Evolutionary conservation across 1,140 invertebrate genomes (phyloP).

Genomic region (Calliphora vicina): DNA sequence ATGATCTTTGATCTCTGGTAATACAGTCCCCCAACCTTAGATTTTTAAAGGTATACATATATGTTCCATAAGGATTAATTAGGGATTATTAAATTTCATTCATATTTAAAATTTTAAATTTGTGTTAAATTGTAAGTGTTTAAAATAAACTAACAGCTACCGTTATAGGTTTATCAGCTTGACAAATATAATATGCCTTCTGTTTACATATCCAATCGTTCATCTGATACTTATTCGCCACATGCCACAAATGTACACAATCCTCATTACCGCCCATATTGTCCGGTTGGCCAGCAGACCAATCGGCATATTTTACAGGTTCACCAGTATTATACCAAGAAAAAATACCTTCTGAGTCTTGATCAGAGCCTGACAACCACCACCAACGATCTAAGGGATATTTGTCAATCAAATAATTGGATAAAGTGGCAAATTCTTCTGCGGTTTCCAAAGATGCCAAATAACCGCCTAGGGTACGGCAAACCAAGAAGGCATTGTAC

Average conservation of each 20-base stretch:
- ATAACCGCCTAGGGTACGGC: neutral
- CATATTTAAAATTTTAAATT: too few relatives aligned
- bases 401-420: neutral
- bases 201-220: conserved; percentile 39
- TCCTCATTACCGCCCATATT: conserved; percentile 54
- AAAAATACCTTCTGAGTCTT: conserved; percentile 37
- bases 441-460: neutral
- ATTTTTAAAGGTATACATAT: too few relatives aligned
- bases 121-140: too few relatives aligned
- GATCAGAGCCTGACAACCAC: conserved; percentile 45
- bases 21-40: too few relatives aligned
- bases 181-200: neutral
- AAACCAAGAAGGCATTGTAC: neutral
- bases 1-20: too few relatives aligned
- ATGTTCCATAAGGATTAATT: too few relatives aligned
- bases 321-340: conserved; percentile 44
- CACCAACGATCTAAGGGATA: neutral
- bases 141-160: neutral
- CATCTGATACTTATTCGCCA: conserved; percentile 35
- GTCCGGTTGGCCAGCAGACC: conserved; percentile 51
- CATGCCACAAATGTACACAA: conserved; percentile 48
- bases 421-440: neutral
- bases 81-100: too few relatives aligned
- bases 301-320: conserved; percentile 50
- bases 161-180: neutral